Evolutionary conservation across 2,797 vertebrate genomes (phyloP), one percentile per base, ranked within the genome.

Genomic region (Simalia tracyae): DNA sequence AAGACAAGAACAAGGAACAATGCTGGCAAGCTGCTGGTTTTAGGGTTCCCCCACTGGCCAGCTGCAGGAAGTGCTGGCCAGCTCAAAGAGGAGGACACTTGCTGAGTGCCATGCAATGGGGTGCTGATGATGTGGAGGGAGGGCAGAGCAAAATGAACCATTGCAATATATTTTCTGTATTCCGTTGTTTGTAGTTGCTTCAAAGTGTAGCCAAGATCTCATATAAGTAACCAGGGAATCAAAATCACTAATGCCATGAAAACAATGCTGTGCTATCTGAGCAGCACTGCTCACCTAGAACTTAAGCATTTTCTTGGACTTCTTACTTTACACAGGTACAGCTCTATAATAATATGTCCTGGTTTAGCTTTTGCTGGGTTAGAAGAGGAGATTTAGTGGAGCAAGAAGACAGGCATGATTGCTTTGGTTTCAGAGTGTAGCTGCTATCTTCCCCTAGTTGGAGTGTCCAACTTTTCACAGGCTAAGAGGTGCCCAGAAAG

Each of bases 261-360:
- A 92, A 92, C 92, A 89, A 88, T 76, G 59, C 59, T 81, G 88
- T 93, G 87, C 94, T 92, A 87, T 95, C 94, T 92, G 81, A 81
- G 46, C 61, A 92, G 93, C 90, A 50, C 90, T 91, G 85, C 91
- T 87, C 92, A 0, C 91, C 56, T 54, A 31, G 46, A 56, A 85
- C 56, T 59, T 56, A 86, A 56, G 15, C 84, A 76, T 76, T 36
- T 3, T 12, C 5, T 86, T 59, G 31, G 56, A 86, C n/a, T 59
- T 57, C 6, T 57, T 7, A 61, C 36, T 87, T 60, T 56, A n/a
- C 31, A 68, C 26, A 89, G 28, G 50, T 68, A 28, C 28, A 56
- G 85, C 88, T 60, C 1, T 24, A 14, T 91, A 19, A 54, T 31
- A 84, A 66, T 54, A 17, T 11, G 11, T 31, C 4, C 26, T 90